phyloP scores from a whole-genome alignment of 2,113 vertebrate species.

The Pelusios castaneus region DNA sequence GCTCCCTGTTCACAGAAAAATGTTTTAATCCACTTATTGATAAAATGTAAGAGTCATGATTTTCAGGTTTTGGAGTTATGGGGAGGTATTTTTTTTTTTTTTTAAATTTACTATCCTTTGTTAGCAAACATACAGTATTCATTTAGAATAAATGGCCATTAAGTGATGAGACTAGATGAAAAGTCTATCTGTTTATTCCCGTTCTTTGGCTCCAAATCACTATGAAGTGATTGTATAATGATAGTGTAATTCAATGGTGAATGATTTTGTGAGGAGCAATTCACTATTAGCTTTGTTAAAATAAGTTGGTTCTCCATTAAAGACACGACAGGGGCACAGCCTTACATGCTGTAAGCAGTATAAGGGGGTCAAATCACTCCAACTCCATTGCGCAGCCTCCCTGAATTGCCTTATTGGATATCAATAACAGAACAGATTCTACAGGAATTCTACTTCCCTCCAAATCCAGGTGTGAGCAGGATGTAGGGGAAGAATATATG shows the following conservation, averaged over 20 bases:
- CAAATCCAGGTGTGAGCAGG: background rate
- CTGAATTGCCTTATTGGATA: background rate
- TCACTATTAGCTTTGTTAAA: background rate
- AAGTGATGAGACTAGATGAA: background rate
- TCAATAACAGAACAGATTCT: background rate
- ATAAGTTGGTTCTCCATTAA: background rate
- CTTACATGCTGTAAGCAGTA: background rate
- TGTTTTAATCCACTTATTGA: background rate
- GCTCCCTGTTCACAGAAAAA: background rate
- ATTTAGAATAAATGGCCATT: background rate
- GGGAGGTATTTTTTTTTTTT: background rate
- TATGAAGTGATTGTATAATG: background rate
- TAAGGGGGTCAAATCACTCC: background rate
- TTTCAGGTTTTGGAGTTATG: background rate
- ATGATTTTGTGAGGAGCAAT: background rate
- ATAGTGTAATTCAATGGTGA: background rate
- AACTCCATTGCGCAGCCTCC: background rate
- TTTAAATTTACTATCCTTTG: background rate
- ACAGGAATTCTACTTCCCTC: background rate
- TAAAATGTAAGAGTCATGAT: background rate
- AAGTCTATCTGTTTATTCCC: background rate
- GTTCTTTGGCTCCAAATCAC: background rate
- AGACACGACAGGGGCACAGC: background rate
- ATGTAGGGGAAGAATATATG: background rate
- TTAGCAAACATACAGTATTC: background rate